These are phyloP conservation scores for Bombus affinis DNA, from an alignment of 1,140 invertebrate genomes.

Conservation along the genomic window DNA sequence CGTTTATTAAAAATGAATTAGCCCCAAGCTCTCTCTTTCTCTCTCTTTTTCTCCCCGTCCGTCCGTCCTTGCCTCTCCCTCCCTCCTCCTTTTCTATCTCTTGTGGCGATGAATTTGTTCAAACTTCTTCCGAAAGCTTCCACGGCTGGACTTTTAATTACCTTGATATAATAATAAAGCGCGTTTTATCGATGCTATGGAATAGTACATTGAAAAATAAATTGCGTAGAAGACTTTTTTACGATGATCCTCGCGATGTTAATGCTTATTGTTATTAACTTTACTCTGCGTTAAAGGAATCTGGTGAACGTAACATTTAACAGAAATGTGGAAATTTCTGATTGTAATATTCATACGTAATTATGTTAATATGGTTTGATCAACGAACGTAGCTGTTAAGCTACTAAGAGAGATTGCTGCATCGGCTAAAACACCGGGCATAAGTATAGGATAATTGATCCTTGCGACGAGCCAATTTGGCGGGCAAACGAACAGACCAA, in stretches of 20 bases:
- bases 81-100: conserved; percentile 51
- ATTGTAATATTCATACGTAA: too few relatives aligned
- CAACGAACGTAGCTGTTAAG: too few relatives aligned
- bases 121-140: conserved; percentile 56
- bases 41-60: not conserved
- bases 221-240: not conserved
- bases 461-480: too few relatives aligned
- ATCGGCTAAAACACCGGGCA: too few relatives aligned
- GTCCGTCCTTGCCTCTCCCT: too few relatives aligned
- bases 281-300: too few relatives aligned
- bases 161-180: conserved; percentile 33
- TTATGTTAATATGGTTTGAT: too few relatives aligned
- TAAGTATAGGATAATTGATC: too few relatives aligned
- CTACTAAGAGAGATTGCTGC: too few relatives aligned
- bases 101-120: conserved; percentile 71
- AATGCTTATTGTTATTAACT: too few relatives aligned
- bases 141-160: conserved; percentile 68
- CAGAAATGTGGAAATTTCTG: too few relatives aligned
- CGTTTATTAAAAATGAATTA: conserved; percentile 78
- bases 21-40: conserved; percentile 48
- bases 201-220: conserved; percentile 15
- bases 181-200: not conserved
- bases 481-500: conserved; percentile 18
- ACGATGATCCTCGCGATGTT: not conserved
- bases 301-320: too few relatives aligned